Evolutionary conservation across 2,113 vertebrate genomes (phyloP), one percentile per base, ranked within the genome.

Genomic region (Caranx ignobilis): DNA sequence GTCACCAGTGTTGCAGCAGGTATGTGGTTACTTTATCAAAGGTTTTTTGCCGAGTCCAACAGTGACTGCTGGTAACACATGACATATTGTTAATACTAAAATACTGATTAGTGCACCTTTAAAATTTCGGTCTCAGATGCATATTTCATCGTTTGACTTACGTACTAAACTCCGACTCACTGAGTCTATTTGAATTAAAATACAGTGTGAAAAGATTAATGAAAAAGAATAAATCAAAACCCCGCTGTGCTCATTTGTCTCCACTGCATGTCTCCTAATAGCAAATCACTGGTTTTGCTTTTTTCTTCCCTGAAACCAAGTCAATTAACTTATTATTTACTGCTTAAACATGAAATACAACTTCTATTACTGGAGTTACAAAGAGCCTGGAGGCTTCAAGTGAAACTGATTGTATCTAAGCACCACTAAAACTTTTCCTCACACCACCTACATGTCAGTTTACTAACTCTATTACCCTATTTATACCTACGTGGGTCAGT

Each of bases 231-330:
- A 16, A 47, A 47, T 2, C 50, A 54, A 54, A 68, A 70, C 79
- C 45, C 54, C 66, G 21, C 72, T 81, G 26, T 64, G 45, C 39
- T 57, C 52, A 16, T 48, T 72, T 62, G 55, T 54, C 67, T 67
- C 55, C 1, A 13, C 21, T 54, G n/a, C 59, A 45, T 16, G 52
- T 68, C 55, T 50, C 63, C 62, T 71, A 56, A 72, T 45, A 57
- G 50, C 18, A 71, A 82, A 82, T 60, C 60, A 59, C 52, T 16
- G 10, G 37, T 8, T 37, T 37, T 31, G 19, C 11, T 54, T 10
- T 21, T 54, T 54, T 54, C 67, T 21, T 50, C 60, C 34, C 68
- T 45, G 26, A 64, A 59, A 9, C 21, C 18, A 60, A 74, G 62
- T 61, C 47, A 35, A 69, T 50, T 70, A 75, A 75, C 32, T 50